Evolutionary conservation across 1,140 invertebrate species (phyloP), one percentile per base, ranked within the genome.

Genomic region (Penaeus vannamei): DNA sequence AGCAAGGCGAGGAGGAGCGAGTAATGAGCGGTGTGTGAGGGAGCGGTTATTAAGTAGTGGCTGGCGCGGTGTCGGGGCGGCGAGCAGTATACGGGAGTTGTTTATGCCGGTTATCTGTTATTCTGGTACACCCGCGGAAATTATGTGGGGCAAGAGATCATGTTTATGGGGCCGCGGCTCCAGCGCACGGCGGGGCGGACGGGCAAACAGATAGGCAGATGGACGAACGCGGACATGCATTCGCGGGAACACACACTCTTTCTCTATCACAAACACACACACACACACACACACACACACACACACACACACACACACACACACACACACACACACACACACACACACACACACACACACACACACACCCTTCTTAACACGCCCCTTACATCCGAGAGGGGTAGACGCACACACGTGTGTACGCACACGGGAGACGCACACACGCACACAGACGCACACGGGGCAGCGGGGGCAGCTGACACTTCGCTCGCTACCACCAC

Each of bases 401-500:
- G 14, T 2, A 86, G 85, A 82, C 61, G 85, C 76, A 85, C 72
- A 82, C 84, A 62, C 72, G 64, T 42, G 72, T 59, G n/a, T 14
- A 53, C 46, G 46, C 66, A 22, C 79, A 42, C 8, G 10, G 46
- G 14, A 53, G 46, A 53, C 46, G 46, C 66, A 22, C 22, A 72
- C 82, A 86, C 88, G 84, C 69, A 90, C 85, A 86, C 77, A 86
- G 62, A 72, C 88, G 84, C 82, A 85, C 88, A 90, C 36, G 80
- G 88, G 83, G 83, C 82, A 90, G 84, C 79, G 84, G 84, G 84
- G 83, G 77, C 88, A 82, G 88, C 84, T 90, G 88, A 90, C 88
- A 90, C 88, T 85, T 90, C 77, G 84, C 88, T 85, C 76, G 88
- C 88, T 90, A 90, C 84, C 84, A 85, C 84, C 84, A 90, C 84